Conservation (phyloP, 2,797 vertebrate species). For the Eospalax fontanierii region DNA sequence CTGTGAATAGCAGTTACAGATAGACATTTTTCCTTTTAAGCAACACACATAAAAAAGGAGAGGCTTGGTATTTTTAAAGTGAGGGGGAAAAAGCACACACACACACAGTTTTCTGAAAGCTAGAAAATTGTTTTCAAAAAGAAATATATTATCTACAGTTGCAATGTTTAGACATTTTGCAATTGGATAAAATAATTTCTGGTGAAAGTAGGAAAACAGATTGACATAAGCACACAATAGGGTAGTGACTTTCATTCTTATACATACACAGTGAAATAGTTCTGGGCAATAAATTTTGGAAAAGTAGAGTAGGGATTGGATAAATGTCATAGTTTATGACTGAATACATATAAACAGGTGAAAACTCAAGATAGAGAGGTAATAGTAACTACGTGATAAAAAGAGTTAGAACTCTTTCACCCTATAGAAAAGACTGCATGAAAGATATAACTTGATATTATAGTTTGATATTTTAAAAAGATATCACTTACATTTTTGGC, state of each 20-base stretch:
- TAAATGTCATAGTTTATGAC: constrained; percentile 81
- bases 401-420: constrained; percentile 72
- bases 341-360: constrained; percentile 75
- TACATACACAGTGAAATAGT: constrained; percentile 80
- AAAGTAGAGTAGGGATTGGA: constrained; percentile 73
- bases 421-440: constrained; percentile 63
- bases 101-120: constrained; percentile 65
- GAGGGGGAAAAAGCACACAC: neutral
- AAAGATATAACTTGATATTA: constrained; percentile 56
- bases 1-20: neutral
- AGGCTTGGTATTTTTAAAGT: constrained; percentile 59
- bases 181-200: constrained; percentile 83
- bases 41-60: constrained; percentile 27
- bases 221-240: constrained; percentile 79
- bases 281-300: constrained; percentile 81
- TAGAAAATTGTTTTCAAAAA: constrained; percentile 73
- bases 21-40: constrained; percentile 52
- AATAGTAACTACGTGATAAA: constrained; percentile 74
- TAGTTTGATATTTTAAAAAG: constrained; percentile 31
- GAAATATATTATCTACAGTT: constrained; percentile 72
- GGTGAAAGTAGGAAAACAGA: constrained; percentile 82
- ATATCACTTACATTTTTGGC: constrained; percentile 62
- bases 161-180: constrained; percentile 81
- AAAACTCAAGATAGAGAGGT: constrained; percentile 76
- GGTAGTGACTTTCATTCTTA: constrained; percentile 77